Conservation (phyloP, 1,140 invertebrate species). For the Micrasema minimum region DNA sequence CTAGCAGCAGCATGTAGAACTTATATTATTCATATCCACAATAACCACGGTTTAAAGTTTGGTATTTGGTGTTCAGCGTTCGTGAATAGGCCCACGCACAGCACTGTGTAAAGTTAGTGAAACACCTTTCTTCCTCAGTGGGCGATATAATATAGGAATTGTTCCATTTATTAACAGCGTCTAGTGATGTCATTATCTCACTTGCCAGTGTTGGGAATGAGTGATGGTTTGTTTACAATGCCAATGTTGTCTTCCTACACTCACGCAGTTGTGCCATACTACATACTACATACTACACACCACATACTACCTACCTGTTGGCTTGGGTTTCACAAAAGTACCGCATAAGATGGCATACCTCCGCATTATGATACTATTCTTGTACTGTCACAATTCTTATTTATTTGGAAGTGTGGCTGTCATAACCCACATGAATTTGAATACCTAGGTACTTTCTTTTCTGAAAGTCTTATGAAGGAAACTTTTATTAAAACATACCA, state of each 20-base stretch:
- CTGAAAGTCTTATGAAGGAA: too few relatives aligned
- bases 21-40: slow-evolving; percentile 34
- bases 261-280: too few relatives aligned
- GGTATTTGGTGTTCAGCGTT: slow-evolving; percentile 6
- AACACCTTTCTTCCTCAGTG: slow-evolving; percentile 25
- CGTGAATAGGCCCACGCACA: slow-evolving; percentile 12
- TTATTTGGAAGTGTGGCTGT: too few relatives aligned
- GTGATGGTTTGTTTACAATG: slow-evolving; percentile 18
- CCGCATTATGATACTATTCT: too few relatives aligned
- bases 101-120: slow-evolving; percentile 12
- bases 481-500: too few relatives aligned
- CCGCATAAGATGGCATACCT: too few relatives aligned
- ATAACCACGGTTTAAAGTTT: slow-evolving; percentile 31
- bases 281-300: too few relatives aligned
- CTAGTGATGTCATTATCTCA: slow-evolving; percentile 13
- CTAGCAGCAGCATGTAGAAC: not conserved
- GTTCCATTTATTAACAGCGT: slow-evolving; percentile 3
- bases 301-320: too few relatives aligned
- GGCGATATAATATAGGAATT: slow-evolving; percentile 25
- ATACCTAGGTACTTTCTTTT: too few relatives aligned
- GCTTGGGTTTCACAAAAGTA: too few relatives aligned
- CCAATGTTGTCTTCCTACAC: not conserved
- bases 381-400: too few relatives aligned
- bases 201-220: not conserved
- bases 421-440: too few relatives aligned